phyloP scores from a whole-genome alignment of 2,113 vertebrate genomes.

The Lampris incognitus region DNA sequence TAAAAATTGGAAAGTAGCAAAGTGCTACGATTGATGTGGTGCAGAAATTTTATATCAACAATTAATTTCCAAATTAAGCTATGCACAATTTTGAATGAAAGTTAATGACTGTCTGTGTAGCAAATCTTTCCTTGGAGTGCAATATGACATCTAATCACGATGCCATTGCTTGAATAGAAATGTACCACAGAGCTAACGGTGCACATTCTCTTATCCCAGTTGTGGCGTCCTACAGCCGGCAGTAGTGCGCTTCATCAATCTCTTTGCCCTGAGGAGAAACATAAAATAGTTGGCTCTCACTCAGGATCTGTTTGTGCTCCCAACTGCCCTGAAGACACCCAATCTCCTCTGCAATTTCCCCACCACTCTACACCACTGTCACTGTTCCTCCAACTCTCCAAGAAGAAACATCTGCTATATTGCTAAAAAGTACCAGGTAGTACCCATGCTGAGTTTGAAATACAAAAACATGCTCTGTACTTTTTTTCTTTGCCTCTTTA shows the following conservation, averaged over 20 bases:
- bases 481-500: not conserved
- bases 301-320: not conserved
- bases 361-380: not conserved
- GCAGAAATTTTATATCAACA: too few species aligned
- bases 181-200: not conserved
- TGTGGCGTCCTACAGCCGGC: not conserved
- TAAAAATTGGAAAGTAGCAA: too few species aligned
- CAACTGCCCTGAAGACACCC: not conserved
- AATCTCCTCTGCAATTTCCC: not conserved
- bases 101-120: too few species aligned
- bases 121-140: not conserved
- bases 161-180: not conserved
- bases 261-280: not conserved
- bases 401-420: not conserved
- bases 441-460: not conserved
- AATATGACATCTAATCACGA: not conserved
- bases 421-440: conserved; percentile 1
- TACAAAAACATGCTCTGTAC: not conserved
- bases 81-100: too few species aligned
- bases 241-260: conserved; percentile 7
- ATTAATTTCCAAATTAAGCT: too few species aligned
- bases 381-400: not conserved
- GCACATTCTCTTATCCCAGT: not conserved
- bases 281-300: not conserved
- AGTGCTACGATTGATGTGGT: too few species aligned